Evolutionary conservation across 2,888 invertebrate species (phyloP), one percentile per base, ranked within the genome.

Genomic region (Sturmia bella): DNA sequence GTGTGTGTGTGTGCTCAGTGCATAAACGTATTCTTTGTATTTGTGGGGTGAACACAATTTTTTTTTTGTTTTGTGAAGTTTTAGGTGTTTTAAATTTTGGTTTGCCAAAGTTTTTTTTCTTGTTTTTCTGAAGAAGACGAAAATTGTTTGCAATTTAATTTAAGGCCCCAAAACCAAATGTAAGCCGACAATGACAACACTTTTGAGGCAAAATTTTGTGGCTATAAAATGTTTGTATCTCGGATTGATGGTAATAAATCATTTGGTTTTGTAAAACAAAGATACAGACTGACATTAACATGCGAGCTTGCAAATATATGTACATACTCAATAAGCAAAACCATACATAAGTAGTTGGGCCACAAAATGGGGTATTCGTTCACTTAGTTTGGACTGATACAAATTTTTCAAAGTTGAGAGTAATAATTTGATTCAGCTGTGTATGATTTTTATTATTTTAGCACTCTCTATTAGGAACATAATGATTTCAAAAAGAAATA

Each of bases 191-290:
- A 80, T 78, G 83, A 83, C 84, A 84, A 84, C 83, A 85, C 83
- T 85, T 84, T 85, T 84, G 79, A 84, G 85, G 77, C 83, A 83
- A 84, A 37, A 85, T 83, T 84, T 85, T 85, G 85, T 85, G 85
- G 85, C 85, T 80, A 17, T 59, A 73, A 73, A 83, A 77, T 73
- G 69, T 74, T 74, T 82, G 77, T 70, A 45, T 61, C 72, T 75
- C 13, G 66, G 73, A 73, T 76, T 73, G 80, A 77, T 80, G 74
- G 70, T 61, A 74, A 70, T 75, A 70, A 80, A 57, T 80, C 74
- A 64, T 70, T 70, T 75, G 59, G 80, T 75, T 63, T 76, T 21
- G 27, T 32, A 4, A 12, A 54, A 74, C 52, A 61, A 21, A 50
- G 13, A 70, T 11, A 61, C 11, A 32, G 9, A 15, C 37, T 45